A percentile compares a stretch with the other conserved stretches of the same genome.
These are phyloP conservation scores for Euspilapteryx auroguttella DNA, from an alignment of 2,888 invertebrate species.

Conservation along the genomic window DNA sequence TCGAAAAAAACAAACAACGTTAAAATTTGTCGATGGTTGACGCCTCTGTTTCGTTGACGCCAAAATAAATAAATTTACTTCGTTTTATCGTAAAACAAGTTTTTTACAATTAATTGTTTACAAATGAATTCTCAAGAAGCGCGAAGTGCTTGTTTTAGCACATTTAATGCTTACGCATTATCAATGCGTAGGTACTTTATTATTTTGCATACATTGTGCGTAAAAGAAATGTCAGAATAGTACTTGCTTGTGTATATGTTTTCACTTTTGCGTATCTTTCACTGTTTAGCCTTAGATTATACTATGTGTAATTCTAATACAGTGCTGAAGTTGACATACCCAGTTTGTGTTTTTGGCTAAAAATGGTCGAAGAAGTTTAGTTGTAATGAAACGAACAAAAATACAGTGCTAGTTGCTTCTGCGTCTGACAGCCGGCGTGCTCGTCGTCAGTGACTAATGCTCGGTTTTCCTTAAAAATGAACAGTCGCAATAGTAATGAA, in stretches of 20 bases:
- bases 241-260: conserved; percentile 19
- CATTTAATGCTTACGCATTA: too few relatives aligned
- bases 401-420: conserved; percentile 27
- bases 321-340: too few relatives aligned
- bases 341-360: too few relatives aligned
- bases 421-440: conserved; percentile 51
- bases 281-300: conserved; percentile 38
- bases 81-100: not conserved
- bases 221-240: conserved; percentile 40
- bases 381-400: conserved; percentile 42
- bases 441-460: conserved; percentile 31
- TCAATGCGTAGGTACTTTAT: conserved; percentile 34
- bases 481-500: conserved; percentile 52
- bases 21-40: conserved; percentile 39
- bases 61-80: not conserved
- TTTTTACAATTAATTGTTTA: conserved; percentile 7
- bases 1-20: too few relatives aligned
- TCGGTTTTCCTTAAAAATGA: conserved; percentile 43
- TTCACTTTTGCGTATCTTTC: conserved; percentile 8
- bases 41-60: conserved; percentile 13
- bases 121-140: conserved; percentile 25
- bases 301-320: conserved; percentile 11
- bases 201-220: conserved; percentile 26
- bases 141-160: too few relatives aligned
- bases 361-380: conserved; percentile 11